These are phyloP conservation scores for Mythimna albipuncta DNA, from an alignment of 2,888 invertebrate species.

Conservation along the genomic window DNA sequence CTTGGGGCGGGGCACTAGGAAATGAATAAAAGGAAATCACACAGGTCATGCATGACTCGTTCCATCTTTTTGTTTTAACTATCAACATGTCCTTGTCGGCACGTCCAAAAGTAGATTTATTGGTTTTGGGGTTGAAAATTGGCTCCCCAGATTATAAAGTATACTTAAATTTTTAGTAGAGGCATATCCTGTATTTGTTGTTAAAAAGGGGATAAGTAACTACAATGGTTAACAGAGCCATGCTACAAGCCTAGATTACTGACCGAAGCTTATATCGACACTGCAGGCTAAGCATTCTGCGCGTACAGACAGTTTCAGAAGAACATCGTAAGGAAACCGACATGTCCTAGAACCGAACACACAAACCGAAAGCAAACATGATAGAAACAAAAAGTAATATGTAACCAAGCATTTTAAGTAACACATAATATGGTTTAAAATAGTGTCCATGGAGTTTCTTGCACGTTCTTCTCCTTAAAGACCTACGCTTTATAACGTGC, in stretches of 20 bases:
- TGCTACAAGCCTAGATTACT: not conserved
- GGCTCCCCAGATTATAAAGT: not conserved
- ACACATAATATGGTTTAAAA: too few relatives aligned
- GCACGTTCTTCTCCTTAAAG: too few relatives aligned
- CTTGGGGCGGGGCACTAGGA: too few relatives aligned
- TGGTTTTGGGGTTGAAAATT: not conserved
- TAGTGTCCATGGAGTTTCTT: too few relatives aligned
- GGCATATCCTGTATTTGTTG: not conserved
- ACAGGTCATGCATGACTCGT: not conserved
- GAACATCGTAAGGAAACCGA: not conserved
- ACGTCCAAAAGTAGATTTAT: not conserved
- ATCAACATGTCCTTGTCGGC: not conserved
- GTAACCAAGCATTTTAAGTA: too few relatives aligned
- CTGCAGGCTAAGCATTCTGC: not conserved
- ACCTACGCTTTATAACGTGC: too few relatives aligned
- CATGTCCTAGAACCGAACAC: too few relatives aligned
- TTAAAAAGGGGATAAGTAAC: not conserved
- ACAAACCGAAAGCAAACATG: too few relatives aligned
- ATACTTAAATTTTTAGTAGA: not conserved
- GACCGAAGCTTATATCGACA: not conserved
- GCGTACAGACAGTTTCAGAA: not conserved
- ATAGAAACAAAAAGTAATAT: too few relatives aligned
- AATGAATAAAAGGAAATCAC: not conserved
- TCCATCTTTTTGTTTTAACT: not conserved
- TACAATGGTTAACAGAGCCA: too few relatives aligned